Evolutionary conservation across 2,797 vertebrate genomes (phyloP).

Genomic region (Paguma larvata): DNA sequence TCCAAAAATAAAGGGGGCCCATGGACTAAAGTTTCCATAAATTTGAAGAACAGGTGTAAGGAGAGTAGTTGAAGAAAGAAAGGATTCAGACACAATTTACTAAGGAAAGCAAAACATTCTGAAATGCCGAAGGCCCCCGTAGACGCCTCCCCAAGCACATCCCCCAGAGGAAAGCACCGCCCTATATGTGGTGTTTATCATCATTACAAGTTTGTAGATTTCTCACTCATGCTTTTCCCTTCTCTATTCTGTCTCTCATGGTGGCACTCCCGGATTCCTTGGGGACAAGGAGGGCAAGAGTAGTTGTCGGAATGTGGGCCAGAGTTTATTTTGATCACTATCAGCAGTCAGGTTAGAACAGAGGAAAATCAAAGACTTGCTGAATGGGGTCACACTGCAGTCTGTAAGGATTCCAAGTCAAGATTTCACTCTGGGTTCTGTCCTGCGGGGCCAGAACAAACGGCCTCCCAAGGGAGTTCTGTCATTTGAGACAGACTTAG

Average conservation of each 20-base stretch:
- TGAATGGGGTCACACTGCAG: neutral
- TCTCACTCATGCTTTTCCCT: neutral
- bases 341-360: neutral
- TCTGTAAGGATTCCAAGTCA: neutral
- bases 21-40: neutral
- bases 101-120: neutral
- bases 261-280: neutral
- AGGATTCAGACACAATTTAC: neutral
- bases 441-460: neutral
- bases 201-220: rapidly evolving
- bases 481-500: neutral
- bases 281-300: neutral
- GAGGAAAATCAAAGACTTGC: neutral
- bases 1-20: neutral
- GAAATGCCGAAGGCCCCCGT: neutral
- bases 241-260: neutral
- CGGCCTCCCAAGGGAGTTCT: neutral
- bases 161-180: neutral
- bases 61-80: neutral
- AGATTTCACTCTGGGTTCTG: neutral
- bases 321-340: neutral
- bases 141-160: neutral
- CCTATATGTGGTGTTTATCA: neutral
- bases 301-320: neutral
- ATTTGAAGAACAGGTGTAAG: neutral